Base-by-base conservation (phyloP, 1,140 invertebrate species). In the Drosophila santomea region DNA sequence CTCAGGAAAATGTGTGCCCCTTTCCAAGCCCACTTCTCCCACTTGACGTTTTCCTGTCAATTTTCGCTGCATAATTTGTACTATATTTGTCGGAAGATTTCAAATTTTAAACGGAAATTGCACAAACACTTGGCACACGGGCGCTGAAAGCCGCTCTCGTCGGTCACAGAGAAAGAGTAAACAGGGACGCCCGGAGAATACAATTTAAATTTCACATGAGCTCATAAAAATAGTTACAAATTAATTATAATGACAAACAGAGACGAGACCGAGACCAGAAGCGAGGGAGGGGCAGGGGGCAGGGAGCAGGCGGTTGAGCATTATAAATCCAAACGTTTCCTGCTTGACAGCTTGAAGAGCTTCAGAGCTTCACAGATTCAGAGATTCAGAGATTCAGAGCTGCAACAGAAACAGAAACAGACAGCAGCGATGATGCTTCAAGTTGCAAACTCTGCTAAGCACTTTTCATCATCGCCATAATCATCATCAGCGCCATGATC, bases 171-270 rank as follows among this genome's bases (percentile, higher is more conserved):
- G 67, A 54, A 55, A 47, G 38, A 57, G 73, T 41, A 51, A 32
- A n/a, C 48, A 28, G 35, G 41, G 67, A 69, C 32, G 20, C 10
- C 50, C 2, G 50, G 50, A 57, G 67, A 71, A 71, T 71, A 71
- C 51, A 71, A 88, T 88, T 88, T 83, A 88, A 88, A 88, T 88
- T 88, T 88, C 83, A 83, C 84, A 88, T 88, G 83, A 88, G 83
- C 84, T 88, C 83, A 88, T 89, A 88, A 88, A 88, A 89, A 88
- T 88, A 88, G 83, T 88, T 88, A 88, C 83, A 88, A 88, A 88
- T 88, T 88, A 88, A 88, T 88, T 88, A 88, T 88, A 89, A 89
- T 88, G 83, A 80, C 80, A 88, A 88, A 79, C 74, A 76, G 28
- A 36, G 67, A 71, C 67, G 56, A 72, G 59, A 63, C 61, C 43